Percentiles rank a stretch among this genome's conserved stretches.
These are phyloP conservation scores for Aphodius granarius DNA, from an alignment of 2,888 invertebrate species.

Conservation along the genomic window DNA sequence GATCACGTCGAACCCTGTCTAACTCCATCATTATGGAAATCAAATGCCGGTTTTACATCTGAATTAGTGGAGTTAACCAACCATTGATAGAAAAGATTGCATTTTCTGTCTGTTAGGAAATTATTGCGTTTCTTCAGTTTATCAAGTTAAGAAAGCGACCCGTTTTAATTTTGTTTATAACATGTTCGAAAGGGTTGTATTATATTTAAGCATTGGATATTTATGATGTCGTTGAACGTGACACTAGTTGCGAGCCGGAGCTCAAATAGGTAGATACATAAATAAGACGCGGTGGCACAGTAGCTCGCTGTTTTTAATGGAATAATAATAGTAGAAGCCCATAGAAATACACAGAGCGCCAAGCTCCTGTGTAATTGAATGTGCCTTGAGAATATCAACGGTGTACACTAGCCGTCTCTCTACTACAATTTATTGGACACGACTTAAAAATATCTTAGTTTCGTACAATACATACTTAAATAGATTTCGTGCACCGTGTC, in stretches of 20 bases:
- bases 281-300: constrained; percentile 17
- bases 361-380: neutral
- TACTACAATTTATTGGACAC: neutral
- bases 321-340: constrained; percentile 17
- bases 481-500: neutral
- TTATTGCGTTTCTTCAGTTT: no score
- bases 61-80: no score
- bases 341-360: neutral
- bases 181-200: neutral
- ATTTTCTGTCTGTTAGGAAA: no score
- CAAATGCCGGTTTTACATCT: no score
- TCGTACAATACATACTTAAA: neutral
- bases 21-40: no score
- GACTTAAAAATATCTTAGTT: neutral
- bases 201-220: constrained; percentile 7
- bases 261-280: constrained; percentile 24
- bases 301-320: constrained; percentile 18
- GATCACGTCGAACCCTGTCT: no score
- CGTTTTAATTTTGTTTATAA: constrained; percentile 10
- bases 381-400: neutral
- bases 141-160: no score
- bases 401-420: neutral
- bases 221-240: constrained; percentile 24
- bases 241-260: constrained; percentile 24
- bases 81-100: no score